phyloP scores from a whole-genome alignment of 1,140 invertebrate genomes.

The Drosophila miranda region DNA sequence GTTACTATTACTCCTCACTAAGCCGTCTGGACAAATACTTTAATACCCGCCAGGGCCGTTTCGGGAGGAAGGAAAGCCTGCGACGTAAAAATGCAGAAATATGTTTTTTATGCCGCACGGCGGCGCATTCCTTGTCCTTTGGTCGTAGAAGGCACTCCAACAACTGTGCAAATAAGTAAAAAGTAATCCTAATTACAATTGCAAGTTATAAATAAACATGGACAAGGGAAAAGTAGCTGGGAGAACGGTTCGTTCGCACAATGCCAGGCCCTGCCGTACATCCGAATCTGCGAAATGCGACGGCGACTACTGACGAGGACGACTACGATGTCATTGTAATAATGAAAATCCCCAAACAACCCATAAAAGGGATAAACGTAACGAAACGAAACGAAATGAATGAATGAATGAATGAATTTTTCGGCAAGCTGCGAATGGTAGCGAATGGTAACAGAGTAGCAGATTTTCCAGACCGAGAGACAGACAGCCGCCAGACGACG shows the following conservation, averaged over 20 bases:
- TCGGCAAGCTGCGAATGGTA: conserved; percentile 54
- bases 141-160: conserved; percentile 35
- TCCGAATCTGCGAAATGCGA: conserved; percentile 10
- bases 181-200: conserved; percentile 80
- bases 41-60: conserved; percentile 47
- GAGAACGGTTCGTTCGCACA: background rate
- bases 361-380: conserved; percentile 76
- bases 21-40: conserved; percentile 70
- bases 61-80: conserved; percentile 33
- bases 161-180: conserved; percentile 78
- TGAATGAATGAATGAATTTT: conserved; percentile 57
- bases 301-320: background rate
- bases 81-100: conserved; percentile 67
- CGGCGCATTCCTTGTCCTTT: conserved; percentile 21
- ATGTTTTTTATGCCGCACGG: conserved; percentile 57
- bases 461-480: conserved; percentile 46
- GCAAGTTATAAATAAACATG: conserved; percentile 79
- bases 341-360: conserved; percentile 77
- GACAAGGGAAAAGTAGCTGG: conserved; percentile 38
- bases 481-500: background rate
- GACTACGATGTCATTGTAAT: conserved; percentile 57
- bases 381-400: conserved; percentile 59
- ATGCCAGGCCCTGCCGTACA: conserved; percentile 5
- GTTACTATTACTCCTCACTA: conserved; percentile 37
- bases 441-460: conserved; percentile 57